phyloP scores from a whole-genome alignment of 2,888 invertebrate genomes.

The Tetragonula carbonaria region DNA sequence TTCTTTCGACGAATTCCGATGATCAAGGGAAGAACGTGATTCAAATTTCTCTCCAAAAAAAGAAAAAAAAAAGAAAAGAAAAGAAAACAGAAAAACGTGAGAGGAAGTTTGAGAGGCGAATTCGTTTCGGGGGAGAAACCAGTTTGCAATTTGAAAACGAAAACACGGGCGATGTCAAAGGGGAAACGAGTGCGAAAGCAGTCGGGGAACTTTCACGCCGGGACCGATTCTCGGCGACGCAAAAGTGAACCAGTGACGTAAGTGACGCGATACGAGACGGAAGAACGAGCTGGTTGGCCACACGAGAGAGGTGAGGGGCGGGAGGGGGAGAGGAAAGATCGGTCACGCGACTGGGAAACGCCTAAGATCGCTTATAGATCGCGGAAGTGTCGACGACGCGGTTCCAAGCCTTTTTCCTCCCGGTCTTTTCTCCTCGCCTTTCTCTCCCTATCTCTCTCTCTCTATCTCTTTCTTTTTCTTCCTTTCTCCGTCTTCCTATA shows the following conservation, averaged over 20 bases:
- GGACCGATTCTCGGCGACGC: conserved; percentile 32
- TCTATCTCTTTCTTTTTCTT: not conserved
- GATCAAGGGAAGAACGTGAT: not conserved
- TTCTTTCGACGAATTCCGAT: not conserved
- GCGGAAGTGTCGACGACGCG: conserved; percentile 59
- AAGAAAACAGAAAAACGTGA: not conserved
- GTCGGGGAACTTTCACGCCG: conserved; percentile 51
- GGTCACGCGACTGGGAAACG: conserved; percentile 65
- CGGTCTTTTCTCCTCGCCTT: conserved; percentile 50
- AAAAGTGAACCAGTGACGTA: conserved; percentile 61
- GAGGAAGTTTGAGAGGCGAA: not conserved
- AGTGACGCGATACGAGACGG: conserved; percentile 42
- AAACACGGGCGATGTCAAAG: conserved; percentile 45
- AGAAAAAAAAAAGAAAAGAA: too few species aligned
- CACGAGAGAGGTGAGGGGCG: conserved; percentile 18
- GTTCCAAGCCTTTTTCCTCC: conserved; percentile 53
- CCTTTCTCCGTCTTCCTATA: not conserved
- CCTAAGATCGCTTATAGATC: conserved; percentile 62
- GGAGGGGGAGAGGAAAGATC: conserved; percentile 42
- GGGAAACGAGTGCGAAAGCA: conserved; percentile 34
- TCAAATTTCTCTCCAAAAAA: not conserved
- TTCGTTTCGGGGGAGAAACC: not conserved
- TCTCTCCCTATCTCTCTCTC: conserved; percentile 33
- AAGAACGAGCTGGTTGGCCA: conserved; percentile 41
- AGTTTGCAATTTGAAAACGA: not conserved